A percentile compares a stretch with the other conserved stretches of the same genome.
Conservation (phyloP, 2,797 vertebrate species). For the Dermochelys coriacea region DNA sequence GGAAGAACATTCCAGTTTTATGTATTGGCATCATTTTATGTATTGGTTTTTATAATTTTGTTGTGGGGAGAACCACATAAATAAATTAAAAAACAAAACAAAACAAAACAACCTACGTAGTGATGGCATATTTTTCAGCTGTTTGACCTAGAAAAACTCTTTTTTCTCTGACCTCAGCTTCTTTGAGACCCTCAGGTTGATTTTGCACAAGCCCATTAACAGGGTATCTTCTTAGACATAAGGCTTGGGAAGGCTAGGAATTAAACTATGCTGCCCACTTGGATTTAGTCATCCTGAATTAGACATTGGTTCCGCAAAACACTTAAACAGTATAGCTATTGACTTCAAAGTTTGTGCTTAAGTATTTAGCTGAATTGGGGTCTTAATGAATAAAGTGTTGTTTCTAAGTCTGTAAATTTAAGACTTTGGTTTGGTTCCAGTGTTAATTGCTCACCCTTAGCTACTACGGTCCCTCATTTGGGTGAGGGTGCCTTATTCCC, state of each 20-base stretch:
- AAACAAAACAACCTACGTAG: not conserved
- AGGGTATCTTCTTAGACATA: not conserved
- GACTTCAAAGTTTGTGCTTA: not conserved
- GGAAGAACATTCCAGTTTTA: not conserved
- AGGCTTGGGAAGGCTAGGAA: not conserved
- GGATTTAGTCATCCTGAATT: not conserved
- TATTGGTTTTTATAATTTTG: not conserved
- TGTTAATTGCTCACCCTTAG: not conserved
- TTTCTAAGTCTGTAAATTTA: not conserved
- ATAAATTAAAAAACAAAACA: not conserved
- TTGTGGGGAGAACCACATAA: not conserved
- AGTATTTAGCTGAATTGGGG: too few relatives aligned
- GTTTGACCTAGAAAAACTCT: not conserved
- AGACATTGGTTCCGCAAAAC: not conserved
- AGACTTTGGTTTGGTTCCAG: not conserved
- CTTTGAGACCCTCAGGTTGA: not conserved
- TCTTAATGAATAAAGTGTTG: not conserved
- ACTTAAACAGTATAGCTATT: not conserved
- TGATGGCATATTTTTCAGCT: not conserved
- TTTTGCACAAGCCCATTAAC: not conserved
- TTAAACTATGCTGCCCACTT: not conserved
- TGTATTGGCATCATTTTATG: not conserved
- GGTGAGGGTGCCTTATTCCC: not conserved
- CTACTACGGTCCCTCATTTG: not conserved
- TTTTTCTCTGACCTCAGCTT: not conserved